phyloP scores from a whole-genome alignment of 2,113 vertebrate species.

The Nyctibius bracteatus region DNA sequence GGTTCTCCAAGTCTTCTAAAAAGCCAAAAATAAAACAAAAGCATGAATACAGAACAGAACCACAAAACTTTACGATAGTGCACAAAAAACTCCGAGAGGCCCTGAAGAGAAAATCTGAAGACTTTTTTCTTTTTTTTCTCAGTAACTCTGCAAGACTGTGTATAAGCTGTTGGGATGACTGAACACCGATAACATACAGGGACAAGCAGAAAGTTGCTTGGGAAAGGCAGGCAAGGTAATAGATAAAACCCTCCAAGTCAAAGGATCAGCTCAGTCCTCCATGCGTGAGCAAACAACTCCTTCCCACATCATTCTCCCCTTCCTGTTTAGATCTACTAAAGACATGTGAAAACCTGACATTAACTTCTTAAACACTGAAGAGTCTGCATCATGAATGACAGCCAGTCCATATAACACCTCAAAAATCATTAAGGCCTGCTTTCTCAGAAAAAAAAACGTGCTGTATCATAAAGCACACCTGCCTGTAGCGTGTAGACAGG shows the following conservation, averaged over 20 bases:
- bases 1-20: background rate
- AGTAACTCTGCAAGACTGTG: background rate
- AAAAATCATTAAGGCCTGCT: background rate
- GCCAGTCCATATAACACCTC: background rate
- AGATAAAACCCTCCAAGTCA: background rate
- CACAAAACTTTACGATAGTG: background rate
- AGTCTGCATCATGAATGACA: background rate
- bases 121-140: background rate
- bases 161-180: background rate
- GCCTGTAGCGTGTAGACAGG: background rate
- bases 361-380: background rate
- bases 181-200: background rate
- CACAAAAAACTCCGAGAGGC: background rate
- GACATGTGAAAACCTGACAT: background rate
- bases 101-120: background rate
- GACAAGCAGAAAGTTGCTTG: background rate
- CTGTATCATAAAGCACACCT: background rate
- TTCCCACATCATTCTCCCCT: background rate
- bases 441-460: background rate
- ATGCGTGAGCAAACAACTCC: background rate
- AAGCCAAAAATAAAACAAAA: constrained; percentile 11
- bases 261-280: background rate
- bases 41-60: background rate
- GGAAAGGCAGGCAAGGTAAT: background rate
- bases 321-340: background rate